Conservation (phyloP, 1,140 invertebrate genomes). For the Drosophila paulistorum region DNA sequence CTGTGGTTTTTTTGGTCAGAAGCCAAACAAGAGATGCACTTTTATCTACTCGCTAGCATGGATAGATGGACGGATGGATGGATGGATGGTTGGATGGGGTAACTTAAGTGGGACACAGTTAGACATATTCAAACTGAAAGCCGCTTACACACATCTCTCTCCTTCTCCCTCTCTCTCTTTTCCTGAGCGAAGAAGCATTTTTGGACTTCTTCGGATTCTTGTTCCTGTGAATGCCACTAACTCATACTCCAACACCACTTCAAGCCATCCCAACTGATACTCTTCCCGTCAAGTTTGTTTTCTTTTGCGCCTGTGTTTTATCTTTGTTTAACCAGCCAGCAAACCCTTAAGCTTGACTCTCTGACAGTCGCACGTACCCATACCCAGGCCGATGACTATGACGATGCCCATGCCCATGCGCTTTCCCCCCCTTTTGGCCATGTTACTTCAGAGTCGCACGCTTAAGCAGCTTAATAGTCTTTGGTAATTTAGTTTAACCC, state of each 20-base stretch:
- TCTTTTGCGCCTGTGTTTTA: constrained; percentile 37
- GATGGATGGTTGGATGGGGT: constrained; percentile 17
- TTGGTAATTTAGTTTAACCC: constrained; percentile 11
- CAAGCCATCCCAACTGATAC: constrained; percentile 1
- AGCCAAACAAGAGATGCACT: constrained; percentile 66
- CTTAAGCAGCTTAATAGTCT: constrained; percentile 9
- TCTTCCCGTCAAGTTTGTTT: constrained; percentile 38
- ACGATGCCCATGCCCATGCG: constrained; percentile 24
- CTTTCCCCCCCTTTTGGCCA: constrained; percentile 36
- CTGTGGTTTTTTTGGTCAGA: constrained; percentile 78
- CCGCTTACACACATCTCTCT: neutral
- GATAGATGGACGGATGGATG: neutral
- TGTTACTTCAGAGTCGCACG: constrained; percentile 12
- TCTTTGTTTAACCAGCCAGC: constrained; percentile 66
- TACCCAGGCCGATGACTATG: constrained; percentile 18
- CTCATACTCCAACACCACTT: neutral
- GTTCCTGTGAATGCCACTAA: neutral
- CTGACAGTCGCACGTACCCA: neutral
- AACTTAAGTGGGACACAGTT: constrained; percentile 62
- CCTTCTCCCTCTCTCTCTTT: neutral
- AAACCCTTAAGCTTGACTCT: neutral
- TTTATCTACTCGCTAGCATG: constrained; percentile 24
- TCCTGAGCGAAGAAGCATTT: constrained; percentile 1
- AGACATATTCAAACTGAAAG: constrained; percentile 12
- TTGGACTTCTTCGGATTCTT: constrained; percentile 9